Base-by-base conservation (phyloP, 1,140 invertebrate genomes). In the Lethrus apterus region DNA sequence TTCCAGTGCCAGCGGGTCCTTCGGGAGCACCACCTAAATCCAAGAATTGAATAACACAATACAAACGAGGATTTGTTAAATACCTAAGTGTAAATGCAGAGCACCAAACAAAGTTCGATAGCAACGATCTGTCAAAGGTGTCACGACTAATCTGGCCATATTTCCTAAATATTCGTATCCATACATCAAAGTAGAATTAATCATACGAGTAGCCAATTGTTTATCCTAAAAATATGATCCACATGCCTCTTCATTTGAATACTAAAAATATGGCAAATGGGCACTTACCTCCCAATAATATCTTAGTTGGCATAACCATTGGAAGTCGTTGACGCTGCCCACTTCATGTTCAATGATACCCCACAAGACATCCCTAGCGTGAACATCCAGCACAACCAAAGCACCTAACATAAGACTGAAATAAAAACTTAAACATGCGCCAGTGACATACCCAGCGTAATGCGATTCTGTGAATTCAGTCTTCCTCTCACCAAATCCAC, bases 121-220 rank as follows among this genome's bases (percentile, higher is more conserved):
- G 66, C 93, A 96, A 38, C 85, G 72, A 73, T 97, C 93, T 0
- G 93, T 98, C 15, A 96, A 69, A 0, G 89, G 88, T 0, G 90
- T 94, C 32, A 93, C 86, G 1, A 95, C 93, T 8, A 98, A 68
- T 19, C 93, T 78, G 0, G 81, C 75, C 0, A 84, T 86, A 64
- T 95, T 95, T 2, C 93, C 93, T 7, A 98, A 76, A 64, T 98
- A 98, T 65, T 98, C 94, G 65, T 97, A 97, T 2, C 92, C 93
- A 68, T 98, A 98, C 53, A 78, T 77, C 38, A 96, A 70, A 48
- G 79, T 78, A 0, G 89, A 89, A 62, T 95, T 96, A 38, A 96
- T 93, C 90, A 97, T 96, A 44, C 84, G 75, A 0, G 89, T 89
- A 11, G 81, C 72, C 56, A 94, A 70, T 48, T 83, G 65, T 0